phyloP scores from a whole-genome alignment of 2,797 vertebrate genomes.

The Tenualosa thibaudeaui region DNA sequence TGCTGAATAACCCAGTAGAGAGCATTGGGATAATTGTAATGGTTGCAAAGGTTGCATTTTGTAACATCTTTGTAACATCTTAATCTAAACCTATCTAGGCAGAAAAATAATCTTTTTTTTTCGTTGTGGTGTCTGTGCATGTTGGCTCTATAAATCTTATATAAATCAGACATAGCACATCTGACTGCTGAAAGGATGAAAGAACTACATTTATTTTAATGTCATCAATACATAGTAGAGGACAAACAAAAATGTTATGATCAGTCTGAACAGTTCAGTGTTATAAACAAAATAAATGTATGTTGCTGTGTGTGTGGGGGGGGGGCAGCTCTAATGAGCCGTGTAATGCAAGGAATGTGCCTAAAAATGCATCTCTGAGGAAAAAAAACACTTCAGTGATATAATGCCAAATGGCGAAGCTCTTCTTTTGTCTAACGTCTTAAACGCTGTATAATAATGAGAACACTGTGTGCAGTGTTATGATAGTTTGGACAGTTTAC shows the following conservation, averaged over 20 bases:
- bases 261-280: background rate
- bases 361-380: background rate
- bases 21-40: background rate
- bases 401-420: background rate
- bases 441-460: background rate
- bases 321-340: background rate
- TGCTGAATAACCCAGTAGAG: background rate
- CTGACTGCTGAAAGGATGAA: background rate
- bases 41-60: background rate
- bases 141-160: background rate
- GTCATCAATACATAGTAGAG: background rate
- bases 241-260: background rate
- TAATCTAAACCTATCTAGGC: background rate
- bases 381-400: background rate
- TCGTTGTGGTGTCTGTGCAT: background rate
- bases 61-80: background rate
- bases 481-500: background rate
- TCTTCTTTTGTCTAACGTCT: background rate
- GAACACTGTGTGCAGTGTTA: background rate
- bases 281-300: background rate
- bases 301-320: background rate
- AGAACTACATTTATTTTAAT: background rate
- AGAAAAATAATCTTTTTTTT: background rate
- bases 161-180: background rate
- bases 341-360: background rate